These are phyloP conservation scores for Gastrophryne carolinensis DNA, from an alignment of 2,797 vertebrate species.

Conservation along the genomic window DNA sequence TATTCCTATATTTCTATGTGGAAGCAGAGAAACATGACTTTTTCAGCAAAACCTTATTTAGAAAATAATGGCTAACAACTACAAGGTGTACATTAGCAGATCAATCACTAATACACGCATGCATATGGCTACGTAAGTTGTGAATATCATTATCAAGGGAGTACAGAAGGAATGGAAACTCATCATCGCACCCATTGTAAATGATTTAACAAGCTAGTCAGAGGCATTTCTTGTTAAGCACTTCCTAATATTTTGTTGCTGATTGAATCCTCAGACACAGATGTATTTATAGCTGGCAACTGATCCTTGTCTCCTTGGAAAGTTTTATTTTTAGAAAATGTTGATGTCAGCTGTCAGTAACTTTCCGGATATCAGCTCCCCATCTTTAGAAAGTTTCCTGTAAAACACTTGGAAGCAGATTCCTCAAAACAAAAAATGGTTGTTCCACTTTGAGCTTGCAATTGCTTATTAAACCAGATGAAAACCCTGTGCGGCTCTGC, in stretches of 20 bases:
- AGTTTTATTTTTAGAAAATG: slow-evolving; percentile 20
- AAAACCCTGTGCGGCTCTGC: too few species aligned
- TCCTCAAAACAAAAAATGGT: not conserved
- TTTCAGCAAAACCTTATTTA: too few species aligned
- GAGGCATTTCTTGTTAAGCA: not conserved
- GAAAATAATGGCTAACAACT: too few species aligned
- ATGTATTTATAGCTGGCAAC: slow-evolving; percentile 5
- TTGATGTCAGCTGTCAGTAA: not conserved
- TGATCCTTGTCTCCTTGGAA: not conserved
- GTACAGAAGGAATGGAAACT: not conserved
- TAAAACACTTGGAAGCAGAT: not conserved
- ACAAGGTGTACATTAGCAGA: too few species aligned
- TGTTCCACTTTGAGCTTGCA: too few species aligned
- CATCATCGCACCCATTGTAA: not conserved
- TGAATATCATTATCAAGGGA: not conserved
- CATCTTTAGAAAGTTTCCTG: not conserved
- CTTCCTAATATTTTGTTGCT: not conserved
- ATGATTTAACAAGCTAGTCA: slow-evolving; percentile 4
- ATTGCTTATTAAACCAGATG: too few species aligned
- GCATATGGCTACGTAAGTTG: not conserved
- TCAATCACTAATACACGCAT: too few species aligned
- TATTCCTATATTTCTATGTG: too few species aligned
- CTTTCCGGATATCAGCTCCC: not conserved
- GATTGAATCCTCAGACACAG: slow-evolving; percentile 19
- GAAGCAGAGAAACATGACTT: too few species aligned